These are phyloP conservation scores for Egretta garzetta DNA, from an alignment of 2,113 vertebrate genomes.

Conservation along the genomic window DNA sequence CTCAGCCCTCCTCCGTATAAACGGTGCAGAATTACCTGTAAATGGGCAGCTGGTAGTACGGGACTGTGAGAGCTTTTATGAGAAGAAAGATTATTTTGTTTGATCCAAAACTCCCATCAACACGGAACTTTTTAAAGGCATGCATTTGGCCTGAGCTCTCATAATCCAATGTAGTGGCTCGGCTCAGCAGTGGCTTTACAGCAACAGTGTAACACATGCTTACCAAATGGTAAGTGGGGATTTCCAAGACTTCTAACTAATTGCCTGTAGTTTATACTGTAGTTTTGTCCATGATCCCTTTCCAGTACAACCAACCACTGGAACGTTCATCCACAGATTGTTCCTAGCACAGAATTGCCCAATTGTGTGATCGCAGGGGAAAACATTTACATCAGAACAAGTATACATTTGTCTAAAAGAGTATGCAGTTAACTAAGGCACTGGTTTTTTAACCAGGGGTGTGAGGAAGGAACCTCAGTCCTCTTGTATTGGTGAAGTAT, in stretches of 20 bases:
- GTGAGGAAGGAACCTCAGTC: background rate
- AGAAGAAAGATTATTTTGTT: background rate
- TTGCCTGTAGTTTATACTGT: background rate
- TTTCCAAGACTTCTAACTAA: background rate
- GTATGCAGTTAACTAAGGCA: background rate
- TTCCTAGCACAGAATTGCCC: background rate
- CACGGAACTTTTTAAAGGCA: background rate
- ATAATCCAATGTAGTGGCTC: background rate
- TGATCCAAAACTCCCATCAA: background rate
- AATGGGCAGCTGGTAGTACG: background rate
- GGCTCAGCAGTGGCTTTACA: background rate
- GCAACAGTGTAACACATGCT: background rate
- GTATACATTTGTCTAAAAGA: background rate
- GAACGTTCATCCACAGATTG: background rate
- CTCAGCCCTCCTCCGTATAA: background rate
- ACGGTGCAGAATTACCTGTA: background rate
- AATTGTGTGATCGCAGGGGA: background rate
- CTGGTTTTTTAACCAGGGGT: background rate
- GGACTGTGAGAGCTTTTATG: background rate
- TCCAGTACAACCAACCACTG: background rate
- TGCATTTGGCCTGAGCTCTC: background rate
- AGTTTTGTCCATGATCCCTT: background rate
- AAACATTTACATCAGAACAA: background rate
- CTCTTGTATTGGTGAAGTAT: background rate
- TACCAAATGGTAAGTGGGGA: background rate